Conservation (phyloP, 2,888 invertebrate genomes). For the Limnephilus rhombicus region DNA sequence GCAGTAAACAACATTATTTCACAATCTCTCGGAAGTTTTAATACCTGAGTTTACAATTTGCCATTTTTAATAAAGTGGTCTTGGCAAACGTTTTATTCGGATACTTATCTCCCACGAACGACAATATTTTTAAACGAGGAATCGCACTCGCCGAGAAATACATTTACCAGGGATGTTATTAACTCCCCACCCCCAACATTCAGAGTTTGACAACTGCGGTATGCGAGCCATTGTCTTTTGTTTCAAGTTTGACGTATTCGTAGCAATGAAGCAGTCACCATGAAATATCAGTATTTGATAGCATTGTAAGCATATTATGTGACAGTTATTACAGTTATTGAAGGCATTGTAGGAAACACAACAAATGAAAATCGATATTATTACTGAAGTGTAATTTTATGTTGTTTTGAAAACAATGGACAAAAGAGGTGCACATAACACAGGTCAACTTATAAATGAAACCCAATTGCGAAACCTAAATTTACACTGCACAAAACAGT, state of each 20-base stretch:
- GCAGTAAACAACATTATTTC: not conserved
- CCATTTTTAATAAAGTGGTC: not conserved
- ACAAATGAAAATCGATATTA: no score
- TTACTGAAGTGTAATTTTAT: not conserved
- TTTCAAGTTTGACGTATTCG: not conserved
- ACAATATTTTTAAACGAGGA: not conserved
- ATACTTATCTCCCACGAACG: not conserved
- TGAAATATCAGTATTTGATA: not conserved
- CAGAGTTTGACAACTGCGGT: not conserved
- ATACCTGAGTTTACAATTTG: not conserved
- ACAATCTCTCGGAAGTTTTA: not conserved
- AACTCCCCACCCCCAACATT: not conserved
- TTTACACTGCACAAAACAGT: no score
- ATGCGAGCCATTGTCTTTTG: not conserved
- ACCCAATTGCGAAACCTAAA: not conserved
- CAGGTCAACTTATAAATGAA: not conserved
- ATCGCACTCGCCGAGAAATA: not conserved
- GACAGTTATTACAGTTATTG: not conserved
- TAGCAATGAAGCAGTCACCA: not conserved
- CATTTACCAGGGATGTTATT: conserved; percentile 3
- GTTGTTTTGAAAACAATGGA: not conserved
- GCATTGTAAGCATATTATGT: not conserved
- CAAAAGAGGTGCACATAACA: not conserved
- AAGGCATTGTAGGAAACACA: not conserved
- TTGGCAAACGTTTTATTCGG: not conserved